Base-by-base conservation (phyloP, 2,113 vertebrate genomes). In the Oncorhynchus kisutch region DNA sequence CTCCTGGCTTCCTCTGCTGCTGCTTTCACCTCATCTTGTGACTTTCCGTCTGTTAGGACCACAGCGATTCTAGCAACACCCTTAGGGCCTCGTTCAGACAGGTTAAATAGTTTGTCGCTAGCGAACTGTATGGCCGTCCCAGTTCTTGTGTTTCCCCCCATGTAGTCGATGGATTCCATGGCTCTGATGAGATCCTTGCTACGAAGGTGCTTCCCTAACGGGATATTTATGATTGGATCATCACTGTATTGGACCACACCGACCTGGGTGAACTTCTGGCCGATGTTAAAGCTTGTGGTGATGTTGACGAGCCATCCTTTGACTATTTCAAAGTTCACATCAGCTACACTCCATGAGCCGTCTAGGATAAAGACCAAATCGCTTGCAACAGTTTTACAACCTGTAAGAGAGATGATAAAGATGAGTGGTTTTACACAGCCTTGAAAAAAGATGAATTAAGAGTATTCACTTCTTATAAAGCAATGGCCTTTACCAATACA, bases 321-420 rank as follows among this genome's bases (percentile, higher is more conserved):
- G 16, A 99, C 95, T 85, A 98, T 95, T 92, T 99, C 96, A 91
- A 99, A 99, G 87, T 95, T 98, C 88, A 96, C 94, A 84, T 97
- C 97, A 62, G 95, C 95, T 82, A 99, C 97, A 79, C 97, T 99
- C 85, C 97, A 99, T 18, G 97, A 99, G 60, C 97, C 97, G 0
- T 99, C 97, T 83, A 99, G 90, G 84, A 99, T 98, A 88, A 98
- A 99, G 81, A 98, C 97, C 87, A 99, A 92, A 87, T 99, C 97
- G 7, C 95, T 95, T 0, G 95, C 95, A 67, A 97, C 97, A 16
- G 97, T 99, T 89, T 97, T 95, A 87, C 97, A 99, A 91, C 97
- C 97, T 94, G 54, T 82, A 76, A 80, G 71, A 69, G 25, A 85
- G 22, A 74, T 57, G 76, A 66, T 73, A 75, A 78, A 67, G 13